Percentiles rank a stretch among this genome's conserved stretches.
Conservation (phyloP, 2,113 vertebrate genomes). For the Brachypodius melanocephalos region DNA sequence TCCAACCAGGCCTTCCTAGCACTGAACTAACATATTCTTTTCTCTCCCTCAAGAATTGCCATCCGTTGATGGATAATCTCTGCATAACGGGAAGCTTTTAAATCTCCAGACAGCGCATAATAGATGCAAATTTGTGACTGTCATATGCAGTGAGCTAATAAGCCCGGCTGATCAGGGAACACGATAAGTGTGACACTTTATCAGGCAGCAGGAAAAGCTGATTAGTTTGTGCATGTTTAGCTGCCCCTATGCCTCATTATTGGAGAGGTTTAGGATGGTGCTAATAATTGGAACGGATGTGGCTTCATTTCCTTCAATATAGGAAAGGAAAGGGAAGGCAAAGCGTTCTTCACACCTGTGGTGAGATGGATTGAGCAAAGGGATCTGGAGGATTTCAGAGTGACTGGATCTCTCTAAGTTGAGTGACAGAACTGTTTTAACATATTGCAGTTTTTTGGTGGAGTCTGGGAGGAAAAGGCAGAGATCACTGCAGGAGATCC, state of each 20-base stretch:
- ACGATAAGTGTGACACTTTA: conserved; percentile 27
- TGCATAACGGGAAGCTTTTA: conserved; percentile 32
- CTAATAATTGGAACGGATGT: conserved; percentile 28
- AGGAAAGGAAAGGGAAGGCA: background rate
- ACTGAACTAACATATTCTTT: background rate
- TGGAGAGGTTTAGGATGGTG: background rate
- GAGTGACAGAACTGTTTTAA: background rate
- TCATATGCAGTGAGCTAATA: conserved; percentile 30
- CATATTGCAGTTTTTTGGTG: background rate
- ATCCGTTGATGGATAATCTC: conserved; percentile 36
- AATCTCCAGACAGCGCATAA: conserved; percentile 43
- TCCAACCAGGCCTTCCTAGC: conserved; percentile 2
- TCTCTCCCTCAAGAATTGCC: conserved; percentile 9
- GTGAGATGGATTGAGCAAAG: background rate
- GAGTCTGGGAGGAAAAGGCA: background rate
- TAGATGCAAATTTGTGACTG: conserved; percentile 46
- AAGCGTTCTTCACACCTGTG: background rate
- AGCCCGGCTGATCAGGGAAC: conserved; percentile 16
- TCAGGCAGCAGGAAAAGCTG: conserved; percentile 36
- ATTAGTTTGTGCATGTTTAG: conserved; percentile 54
- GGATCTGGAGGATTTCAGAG: background rate
- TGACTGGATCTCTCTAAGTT: background rate
- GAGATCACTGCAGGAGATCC: background rate
- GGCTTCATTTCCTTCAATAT: background rate
- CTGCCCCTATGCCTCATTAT: conserved; percentile 11